phyloP scores from a whole-genome alignment of 23 tunicate genomes.

The Halocynthia roretzi region DNA sequence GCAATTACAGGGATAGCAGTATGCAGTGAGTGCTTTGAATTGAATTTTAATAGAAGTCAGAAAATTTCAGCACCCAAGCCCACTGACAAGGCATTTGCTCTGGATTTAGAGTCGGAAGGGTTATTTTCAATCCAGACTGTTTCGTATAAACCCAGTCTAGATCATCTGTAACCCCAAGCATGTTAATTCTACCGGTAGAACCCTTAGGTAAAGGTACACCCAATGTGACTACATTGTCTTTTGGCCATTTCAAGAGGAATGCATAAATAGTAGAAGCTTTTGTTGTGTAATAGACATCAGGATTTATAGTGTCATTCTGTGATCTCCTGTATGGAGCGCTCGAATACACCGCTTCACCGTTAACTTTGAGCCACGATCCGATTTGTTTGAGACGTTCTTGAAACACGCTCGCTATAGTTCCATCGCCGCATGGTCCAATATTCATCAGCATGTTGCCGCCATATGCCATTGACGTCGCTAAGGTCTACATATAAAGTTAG shows the following conservation, averaged over 20 bases:
- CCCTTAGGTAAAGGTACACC: slow-evolving; percentile 40
- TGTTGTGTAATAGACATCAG: slow-evolving; percentile 27
- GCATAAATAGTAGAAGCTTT: slow-evolving; percentile 52
- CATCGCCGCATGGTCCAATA: slow-evolving; percentile 32
- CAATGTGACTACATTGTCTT: slow-evolving; percentile 39
- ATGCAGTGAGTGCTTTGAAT: not conserved
- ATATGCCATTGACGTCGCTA: slow-evolving; percentile 15
- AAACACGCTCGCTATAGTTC: slow-evolving; percentile 21
- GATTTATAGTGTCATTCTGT: slow-evolving; percentile 30
- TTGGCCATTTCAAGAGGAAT: slow-evolving; percentile 71
- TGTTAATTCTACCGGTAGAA: slow-evolving; percentile 27
- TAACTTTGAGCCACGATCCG: slow-evolving; percentile 38
- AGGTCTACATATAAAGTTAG: slow-evolving; percentile 2
- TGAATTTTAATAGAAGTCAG: slow-evolving; percentile 1
- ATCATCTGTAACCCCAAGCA: slow-evolving; percentile 36
- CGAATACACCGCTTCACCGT: slow-evolving; percentile 35
- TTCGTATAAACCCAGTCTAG: not conserved
- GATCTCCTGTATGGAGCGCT: slow-evolving; percentile 20
- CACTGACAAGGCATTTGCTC: slow-evolving; percentile 23
- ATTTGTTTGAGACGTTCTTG: slow-evolving; percentile 33
- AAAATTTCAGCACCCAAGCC: slow-evolving; percentile 12
- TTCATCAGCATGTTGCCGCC: slow-evolving; percentile 49
- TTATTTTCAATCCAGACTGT: slow-evolving; percentile 14
- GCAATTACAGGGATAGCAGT: not conserved
- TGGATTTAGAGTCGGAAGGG: slow-evolving; percentile 15